Conservation (phyloP, 2,113 vertebrate genomes). For the Campylomormyrus tamandua region DNA sequence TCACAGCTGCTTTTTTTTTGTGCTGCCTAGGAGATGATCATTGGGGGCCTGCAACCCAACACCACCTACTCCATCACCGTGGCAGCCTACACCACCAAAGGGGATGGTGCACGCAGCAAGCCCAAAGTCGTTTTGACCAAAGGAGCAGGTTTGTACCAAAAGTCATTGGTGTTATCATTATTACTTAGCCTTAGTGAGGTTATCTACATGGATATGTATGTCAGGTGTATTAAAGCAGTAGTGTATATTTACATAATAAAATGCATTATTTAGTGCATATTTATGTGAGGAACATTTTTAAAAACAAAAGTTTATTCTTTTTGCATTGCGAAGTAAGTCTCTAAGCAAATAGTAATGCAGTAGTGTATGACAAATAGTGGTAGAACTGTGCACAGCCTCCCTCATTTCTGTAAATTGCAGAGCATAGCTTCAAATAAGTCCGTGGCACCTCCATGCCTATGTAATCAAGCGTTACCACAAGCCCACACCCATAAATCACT, state of each 20-base stretch:
- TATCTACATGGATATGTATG: neutral
- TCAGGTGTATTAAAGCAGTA: neutral
- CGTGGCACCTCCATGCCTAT: neutral
- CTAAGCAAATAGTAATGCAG: neutral
- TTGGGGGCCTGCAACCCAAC: constrained; percentile 79
- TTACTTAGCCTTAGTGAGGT: neutral
- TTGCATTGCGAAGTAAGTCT: neutral
- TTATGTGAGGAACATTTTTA: neutral
- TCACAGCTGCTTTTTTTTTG: neutral
- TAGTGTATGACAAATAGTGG: neutral
- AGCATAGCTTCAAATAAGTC: neutral
- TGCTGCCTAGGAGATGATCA: constrained; percentile 73
- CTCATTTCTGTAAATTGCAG: neutral
- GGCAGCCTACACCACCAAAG: constrained; percentile 92
- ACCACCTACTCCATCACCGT: constrained; percentile 85
- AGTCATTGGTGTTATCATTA: neutral
- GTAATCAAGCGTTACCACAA: constrained; percentile 12
- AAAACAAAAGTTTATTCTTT: neutral
- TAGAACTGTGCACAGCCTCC: neutral
- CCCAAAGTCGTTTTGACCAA: constrained; percentile 78
- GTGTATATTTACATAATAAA: neutral
- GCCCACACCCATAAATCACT: constrained; percentile 7
- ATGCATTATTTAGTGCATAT: neutral
- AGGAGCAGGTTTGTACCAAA: constrained; percentile 38
- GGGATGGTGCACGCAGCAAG: constrained; percentile 85